These are phyloP conservation scores for Ceratina calcarata DNA, from an alignment of 1,140 invertebrate species.

Conservation along the genomic window DNA sequence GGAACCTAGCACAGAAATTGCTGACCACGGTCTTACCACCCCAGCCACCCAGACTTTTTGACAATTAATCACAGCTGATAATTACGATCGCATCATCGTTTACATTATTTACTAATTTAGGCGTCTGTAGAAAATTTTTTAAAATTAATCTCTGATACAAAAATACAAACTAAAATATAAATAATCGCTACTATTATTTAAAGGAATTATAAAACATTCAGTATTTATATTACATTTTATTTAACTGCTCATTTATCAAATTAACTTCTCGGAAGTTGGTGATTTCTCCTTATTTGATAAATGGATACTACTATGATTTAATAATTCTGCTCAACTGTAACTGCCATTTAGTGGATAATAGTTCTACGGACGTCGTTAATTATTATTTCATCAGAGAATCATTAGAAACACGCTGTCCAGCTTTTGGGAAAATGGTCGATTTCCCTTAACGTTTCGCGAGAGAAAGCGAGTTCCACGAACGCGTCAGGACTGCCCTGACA, in stretches of 20 bases:
- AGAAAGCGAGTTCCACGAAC: not conserved
- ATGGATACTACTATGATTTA: no score
- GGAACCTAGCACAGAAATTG: not conserved
- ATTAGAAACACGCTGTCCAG: not conserved
- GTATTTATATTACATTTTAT: no score
- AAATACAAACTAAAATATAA: no score
- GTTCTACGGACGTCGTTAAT: not conserved
- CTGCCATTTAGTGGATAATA: not conserved
- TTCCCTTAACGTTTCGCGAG: not conserved
- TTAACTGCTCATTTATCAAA: no score
- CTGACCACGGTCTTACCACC: not conserved
- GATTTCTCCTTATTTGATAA: no score
- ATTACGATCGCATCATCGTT: not conserved
- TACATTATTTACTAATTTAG: not conserved
- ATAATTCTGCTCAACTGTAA: no score
- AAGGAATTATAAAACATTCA: no score
- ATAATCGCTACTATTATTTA: no score
- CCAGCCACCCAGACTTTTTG: not conserved
- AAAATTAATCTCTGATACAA: no score
- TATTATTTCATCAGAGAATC: not conserved
- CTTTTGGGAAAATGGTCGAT: not conserved
- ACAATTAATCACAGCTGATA: not conserved
- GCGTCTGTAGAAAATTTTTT: conserved; percentile 4
- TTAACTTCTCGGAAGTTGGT: no score
- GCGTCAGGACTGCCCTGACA: not conserved